Evolutionary conservation across 2,888 invertebrate species (phyloP), one percentile per base, ranked within the genome.

Genomic region (Troglohyphantes excavatus): DNA sequence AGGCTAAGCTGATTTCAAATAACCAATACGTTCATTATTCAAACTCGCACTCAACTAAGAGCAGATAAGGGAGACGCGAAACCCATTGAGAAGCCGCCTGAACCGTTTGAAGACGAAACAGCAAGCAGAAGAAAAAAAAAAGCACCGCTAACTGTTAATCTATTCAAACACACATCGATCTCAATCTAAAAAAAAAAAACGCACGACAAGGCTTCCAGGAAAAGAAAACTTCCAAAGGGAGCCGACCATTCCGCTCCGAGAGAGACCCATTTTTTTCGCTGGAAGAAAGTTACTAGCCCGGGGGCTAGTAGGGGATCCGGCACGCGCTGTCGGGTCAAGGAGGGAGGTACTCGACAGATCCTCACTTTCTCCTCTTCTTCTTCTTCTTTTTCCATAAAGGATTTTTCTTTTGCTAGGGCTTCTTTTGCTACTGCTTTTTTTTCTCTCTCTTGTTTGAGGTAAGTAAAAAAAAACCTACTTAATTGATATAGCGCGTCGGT

Each of bases 401-500:
- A n/a, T n/a, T n/a, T n/a, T n/a, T n/a, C n/a, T n/a, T n/a, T n/a
- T n/a, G n/a, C n/a, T n/a, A n/a, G n/a, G n/a, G n/a, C 53, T 53
- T 17, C 53, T 53, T 53, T 17, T 53, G 9, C n/a, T 5, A 17
- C 13, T 17, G 9, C 53, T 53, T 53, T 53, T n/a, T n/a, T n/a
- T n/a, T 53, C 17, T n/a, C 17, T n/a, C 17, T 53, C 53, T 53
- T 53, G n/a, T 53, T 53, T 53, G 17, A 53, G n/a, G 53, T 53
- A 5, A 53, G 17, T 13, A 53, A 53, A 53, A 53, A 53, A n/a
- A 11, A 13, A 5, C 17, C n/a, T n/a, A 13, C 53, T 17, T 53
- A 53, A 53, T 53, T 53, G 53, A 53, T 53, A 53, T n/a, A n/a
- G 5, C 53, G 53, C 53, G 53, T 53, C 53, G 53, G 53, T 53